phyloP scores from a whole-genome alignment of 1,140 invertebrate genomes.

The Scaptomyza montana region DNA sequence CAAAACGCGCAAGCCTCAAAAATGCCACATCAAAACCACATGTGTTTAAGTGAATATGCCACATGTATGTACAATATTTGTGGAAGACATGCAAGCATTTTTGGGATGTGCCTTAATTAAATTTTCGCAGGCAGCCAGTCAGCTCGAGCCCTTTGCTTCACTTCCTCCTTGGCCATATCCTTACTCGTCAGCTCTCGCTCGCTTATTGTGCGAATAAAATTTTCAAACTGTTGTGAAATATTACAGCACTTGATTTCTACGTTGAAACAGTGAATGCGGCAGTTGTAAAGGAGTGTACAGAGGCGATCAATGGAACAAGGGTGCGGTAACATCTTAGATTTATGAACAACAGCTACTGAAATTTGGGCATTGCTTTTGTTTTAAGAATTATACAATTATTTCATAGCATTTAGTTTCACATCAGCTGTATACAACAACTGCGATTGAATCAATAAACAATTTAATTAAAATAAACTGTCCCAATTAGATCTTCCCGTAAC shows the following conservation, averaged over 20 bases:
- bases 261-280: background rate
- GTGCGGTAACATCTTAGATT: conserved; percentile 27
- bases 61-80: conserved; percentile 30
- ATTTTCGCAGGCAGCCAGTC: conserved; percentile 27
- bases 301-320: background rate
- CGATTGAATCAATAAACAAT: background rate
- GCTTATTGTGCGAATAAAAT: conserved; percentile 35
- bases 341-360: conserved; percentile 30
- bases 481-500: no score
- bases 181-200: background rate
- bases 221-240: conserved; percentile 49
- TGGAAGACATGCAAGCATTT: conserved; percentile 37
- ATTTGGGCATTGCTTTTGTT: conserved; percentile 6
- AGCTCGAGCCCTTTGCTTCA: background rate
- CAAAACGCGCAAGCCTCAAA: conserved; percentile 10
- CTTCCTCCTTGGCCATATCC: conserved; percentile 6
- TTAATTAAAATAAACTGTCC: no score
- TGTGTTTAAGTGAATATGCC: background rate
- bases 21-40: background rate
- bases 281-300: background rate
- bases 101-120: conserved; percentile 50
- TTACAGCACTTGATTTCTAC: conserved; percentile 42
- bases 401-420: background rate
- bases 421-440: background rate
- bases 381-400: conserved; percentile 9